Evolutionary conservation across 2,888 invertebrate species (phyloP).

Genomic region (Oligia latruncula): DNA sequence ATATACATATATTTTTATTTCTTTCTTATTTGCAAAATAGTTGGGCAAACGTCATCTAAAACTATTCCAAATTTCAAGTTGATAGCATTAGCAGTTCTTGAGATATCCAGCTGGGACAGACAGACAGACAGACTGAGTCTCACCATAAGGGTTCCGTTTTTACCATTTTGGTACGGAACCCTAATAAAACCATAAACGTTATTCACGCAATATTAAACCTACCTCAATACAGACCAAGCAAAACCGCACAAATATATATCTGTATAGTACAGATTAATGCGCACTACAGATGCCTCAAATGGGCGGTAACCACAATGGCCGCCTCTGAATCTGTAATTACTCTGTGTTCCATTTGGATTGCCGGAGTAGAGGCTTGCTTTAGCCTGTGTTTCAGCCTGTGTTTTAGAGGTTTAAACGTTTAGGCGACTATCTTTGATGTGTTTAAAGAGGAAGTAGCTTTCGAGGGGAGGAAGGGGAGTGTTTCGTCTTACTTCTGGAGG

Average conservation of each 20-base stretch:
- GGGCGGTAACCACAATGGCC: constrained; percentile 39
- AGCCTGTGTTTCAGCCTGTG: constrained; percentile 12
- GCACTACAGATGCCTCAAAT: constrained; percentile 46
- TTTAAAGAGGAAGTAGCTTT: constrained; percentile 9
- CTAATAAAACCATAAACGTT: not conserved
- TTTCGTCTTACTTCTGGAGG: not conserved
- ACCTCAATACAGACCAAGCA: not conserved
- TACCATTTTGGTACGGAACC: no score
- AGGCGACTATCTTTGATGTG: constrained; percentile 32
- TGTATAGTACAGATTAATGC: constrained; percentile 37
- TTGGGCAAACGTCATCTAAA: no score
- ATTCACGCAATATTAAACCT: constrained; percentile 1
- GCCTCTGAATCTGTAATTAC: constrained; percentile 54
- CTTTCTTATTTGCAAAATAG: no score
- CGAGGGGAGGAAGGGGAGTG: not conserved
- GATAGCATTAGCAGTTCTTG: no score
- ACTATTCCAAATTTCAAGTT: no score
- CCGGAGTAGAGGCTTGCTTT: constrained; percentile 18
- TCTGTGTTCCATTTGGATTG: constrained; percentile 56
- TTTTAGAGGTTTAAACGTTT: constrained; percentile 18
- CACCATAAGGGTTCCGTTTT: no score
- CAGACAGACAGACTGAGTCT: no score
- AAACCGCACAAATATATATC: constrained; percentile 16
- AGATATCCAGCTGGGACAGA: no score
- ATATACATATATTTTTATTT: no score